Evolutionary conservation across 2,888 invertebrate species (phyloP).

Genomic region (Pristionchus arcanus): DNA sequence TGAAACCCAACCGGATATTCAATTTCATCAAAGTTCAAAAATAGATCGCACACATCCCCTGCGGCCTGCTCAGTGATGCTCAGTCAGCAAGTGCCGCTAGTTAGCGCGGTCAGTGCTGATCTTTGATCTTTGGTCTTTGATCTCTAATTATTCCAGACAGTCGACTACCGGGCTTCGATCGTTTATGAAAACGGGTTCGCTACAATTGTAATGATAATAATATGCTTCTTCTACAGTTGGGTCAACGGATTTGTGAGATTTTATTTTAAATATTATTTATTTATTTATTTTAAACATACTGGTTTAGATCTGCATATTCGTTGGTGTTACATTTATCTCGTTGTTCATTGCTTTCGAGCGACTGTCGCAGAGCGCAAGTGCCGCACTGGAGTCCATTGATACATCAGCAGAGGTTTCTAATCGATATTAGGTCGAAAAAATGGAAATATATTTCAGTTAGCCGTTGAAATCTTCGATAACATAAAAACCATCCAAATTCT

Average conservation of each 20-base stretch:
- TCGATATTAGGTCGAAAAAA: neutral
- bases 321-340: neutral
- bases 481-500: neutral
- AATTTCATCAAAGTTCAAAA: too few relatives aligned
- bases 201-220: neutral
- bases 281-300: neutral
- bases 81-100: slow-evolving; percentile 28
- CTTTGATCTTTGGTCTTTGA: neutral
- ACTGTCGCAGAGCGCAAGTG: neutral
- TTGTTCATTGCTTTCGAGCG: neutral
- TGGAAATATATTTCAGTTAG: slow-evolving; percentile 2
- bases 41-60: neutral
- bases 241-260: slow-evolving; percentile 5
- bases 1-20: too few relatives aligned
- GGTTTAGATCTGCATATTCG: neutral
- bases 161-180: slow-evolving; percentile 44
- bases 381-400: neutral
- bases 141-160: neutral
- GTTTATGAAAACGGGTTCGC: slow-evolving; percentile 36
- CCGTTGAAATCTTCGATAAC: slow-evolving; percentile 3
- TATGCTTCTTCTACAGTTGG: slow-evolving; percentile 40
- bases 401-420: neutral
- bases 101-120: slow-evolving; percentile 16
- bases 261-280: too few relatives aligned
- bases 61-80: slow-evolving; percentile 43